A percentile compares a stretch with the other conserved stretches of the same genome.
Conservation (phyloP, 2,797 vertebrate species). For the Buceros bicornis region DNA sequence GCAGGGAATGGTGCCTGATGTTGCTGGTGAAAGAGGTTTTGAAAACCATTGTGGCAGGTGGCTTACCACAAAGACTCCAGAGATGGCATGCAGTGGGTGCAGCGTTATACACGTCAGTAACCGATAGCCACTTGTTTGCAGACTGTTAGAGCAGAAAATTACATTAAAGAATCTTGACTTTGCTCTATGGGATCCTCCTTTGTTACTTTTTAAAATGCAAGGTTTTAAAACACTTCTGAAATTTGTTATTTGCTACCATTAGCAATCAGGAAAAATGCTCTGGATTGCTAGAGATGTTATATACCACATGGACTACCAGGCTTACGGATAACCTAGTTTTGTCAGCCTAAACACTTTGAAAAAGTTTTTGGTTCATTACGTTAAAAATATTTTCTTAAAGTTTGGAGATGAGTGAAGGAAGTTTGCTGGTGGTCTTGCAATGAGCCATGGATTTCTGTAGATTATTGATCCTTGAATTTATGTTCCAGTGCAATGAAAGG, state of each 20-base stretch:
- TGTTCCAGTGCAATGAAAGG: neutral
- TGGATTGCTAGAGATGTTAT: neutral
- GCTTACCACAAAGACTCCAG: slow-evolving; percentile 48
- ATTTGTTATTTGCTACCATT: neutral
- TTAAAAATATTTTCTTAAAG: no score
- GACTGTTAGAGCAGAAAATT: neutral
- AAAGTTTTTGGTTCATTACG: neutral
- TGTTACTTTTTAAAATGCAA: neutral
- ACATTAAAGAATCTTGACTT: neutral
- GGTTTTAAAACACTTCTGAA: neutral
- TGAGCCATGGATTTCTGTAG: neutral
- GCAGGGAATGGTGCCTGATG: slow-evolving; percentile 48
- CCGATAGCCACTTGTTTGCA: neutral
- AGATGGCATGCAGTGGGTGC: slow-evolving; percentile 4
- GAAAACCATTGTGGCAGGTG: slow-evolving; percentile 58
- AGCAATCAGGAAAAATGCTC: neutral
- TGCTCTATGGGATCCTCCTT: neutral
- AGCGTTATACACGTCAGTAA: neutral
- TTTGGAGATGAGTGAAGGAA: neutral
- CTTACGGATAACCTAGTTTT: neutral
- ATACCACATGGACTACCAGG: neutral
- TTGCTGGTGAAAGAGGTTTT: slow-evolving; percentile 32
- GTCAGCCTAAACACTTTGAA: neutral
- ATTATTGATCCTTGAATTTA: neutral
- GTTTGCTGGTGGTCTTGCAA: neutral